phyloP scores from a whole-genome alignment of 2,888 invertebrate genomes.

The Thyatira batis region DNA sequence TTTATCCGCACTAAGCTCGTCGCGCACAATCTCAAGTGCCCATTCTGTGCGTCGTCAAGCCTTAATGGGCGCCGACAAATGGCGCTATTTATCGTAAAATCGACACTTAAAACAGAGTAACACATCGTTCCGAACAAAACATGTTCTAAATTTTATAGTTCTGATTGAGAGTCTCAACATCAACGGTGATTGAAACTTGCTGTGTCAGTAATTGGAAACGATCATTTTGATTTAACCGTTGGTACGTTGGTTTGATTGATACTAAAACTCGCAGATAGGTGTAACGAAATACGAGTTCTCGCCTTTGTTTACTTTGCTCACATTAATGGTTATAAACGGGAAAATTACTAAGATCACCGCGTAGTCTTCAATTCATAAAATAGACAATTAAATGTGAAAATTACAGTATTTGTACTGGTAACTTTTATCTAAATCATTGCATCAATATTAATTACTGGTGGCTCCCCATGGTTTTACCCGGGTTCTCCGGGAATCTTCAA shows the following conservation, averaged over 20 bases:
- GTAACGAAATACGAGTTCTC: conserved; percentile 20
- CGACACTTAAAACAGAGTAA: conserved; percentile 70
- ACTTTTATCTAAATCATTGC: no score
- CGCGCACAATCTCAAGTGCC: conserved; percentile 63
- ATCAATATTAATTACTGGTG: no score
- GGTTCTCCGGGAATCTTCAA: no score
- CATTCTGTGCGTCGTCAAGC: conserved; percentile 65
- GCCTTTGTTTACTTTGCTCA: conserved; percentile 35
- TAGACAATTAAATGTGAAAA: no score
- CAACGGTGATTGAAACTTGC: conserved; percentile 2
- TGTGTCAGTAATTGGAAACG: conserved; percentile 25
- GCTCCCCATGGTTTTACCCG: no score
- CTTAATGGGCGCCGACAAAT: conserved; percentile 68
- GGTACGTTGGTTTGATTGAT: conserved; percentile 26
- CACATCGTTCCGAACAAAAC: conserved; percentile 63
- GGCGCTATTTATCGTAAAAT: conserved; percentile 76
- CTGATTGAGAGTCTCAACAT: conserved; percentile 27
- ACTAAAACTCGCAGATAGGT: conserved; percentile 21
- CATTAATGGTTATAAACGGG: conserved; percentile 33
- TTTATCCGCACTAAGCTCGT: conserved; percentile 48
- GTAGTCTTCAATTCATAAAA: no score
- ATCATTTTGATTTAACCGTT: conserved; percentile 19
- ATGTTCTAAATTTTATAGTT: conserved; percentile 57
- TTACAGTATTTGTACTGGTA: no score
- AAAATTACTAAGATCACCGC: conserved; percentile 9